phyloP scores from a whole-genome alignment of 2,113 vertebrate genomes.

The Panthera leo region DNA sequence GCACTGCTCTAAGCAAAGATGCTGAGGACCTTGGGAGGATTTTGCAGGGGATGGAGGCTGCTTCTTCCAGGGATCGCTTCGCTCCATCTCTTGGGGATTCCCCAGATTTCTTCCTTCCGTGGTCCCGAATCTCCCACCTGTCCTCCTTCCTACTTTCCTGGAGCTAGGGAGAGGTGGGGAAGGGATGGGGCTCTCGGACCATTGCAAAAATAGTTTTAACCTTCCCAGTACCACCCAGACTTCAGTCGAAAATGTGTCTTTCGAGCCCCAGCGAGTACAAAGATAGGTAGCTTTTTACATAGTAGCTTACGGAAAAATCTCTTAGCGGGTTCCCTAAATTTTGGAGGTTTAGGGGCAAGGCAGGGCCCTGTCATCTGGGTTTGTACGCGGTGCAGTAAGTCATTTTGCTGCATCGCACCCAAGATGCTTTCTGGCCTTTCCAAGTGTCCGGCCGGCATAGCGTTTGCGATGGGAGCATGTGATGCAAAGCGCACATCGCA shows the following conservation, averaged over 20 bases:
- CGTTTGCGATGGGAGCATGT: accelerated
- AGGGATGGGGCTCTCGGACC: background rate
- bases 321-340: background rate
- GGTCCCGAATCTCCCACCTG: background rate
- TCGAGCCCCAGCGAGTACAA: background rate
- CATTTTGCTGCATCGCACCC: background rate
- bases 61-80: background rate
- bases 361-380: background rate
- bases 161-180: background rate
- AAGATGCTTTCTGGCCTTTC: background rate
- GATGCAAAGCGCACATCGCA: background rate
- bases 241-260: background rate
- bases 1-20: background rate
- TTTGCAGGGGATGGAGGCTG: background rate
- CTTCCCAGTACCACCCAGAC: background rate
- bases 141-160: background rate
- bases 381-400: background rate
- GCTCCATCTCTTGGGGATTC: background rate
- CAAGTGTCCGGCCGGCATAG: background rate
- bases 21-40: background rate
- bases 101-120: background rate
- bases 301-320: background rate
- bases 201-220: background rate
- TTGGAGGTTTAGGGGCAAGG: background rate
- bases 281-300: background rate